Base-by-base conservation (phyloP, 2,797 vertebrate species). In the Spinibarbus caldwelli region DNA sequence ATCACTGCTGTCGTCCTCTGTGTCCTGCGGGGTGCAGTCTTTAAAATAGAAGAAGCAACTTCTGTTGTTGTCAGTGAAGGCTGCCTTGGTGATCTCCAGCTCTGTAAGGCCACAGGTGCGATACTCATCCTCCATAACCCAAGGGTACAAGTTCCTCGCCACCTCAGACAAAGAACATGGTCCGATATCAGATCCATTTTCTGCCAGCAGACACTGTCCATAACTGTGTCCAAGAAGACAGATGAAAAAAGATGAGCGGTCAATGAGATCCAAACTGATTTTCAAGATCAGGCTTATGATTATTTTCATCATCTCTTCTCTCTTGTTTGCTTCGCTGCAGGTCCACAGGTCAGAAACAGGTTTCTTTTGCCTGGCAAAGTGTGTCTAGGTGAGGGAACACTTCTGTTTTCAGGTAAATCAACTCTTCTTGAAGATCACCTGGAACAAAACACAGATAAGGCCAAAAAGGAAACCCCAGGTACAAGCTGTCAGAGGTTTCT, bases 21-120 rank as follows among this genome's bases (percentile, higher is more conserved):
- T 73, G n/a, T 26, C 72, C 0, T 2, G 82, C 21, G 85, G 84
- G 19, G 54, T 86, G 78, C 64, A 88, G 6, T 90, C 91, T 85
- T 91, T 91, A 71, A 93, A 92, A 87, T 93, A 92, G 86, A 93
- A 86, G 77, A 90, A 90, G 4, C 90, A 89, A 87, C 86, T 91
- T 4, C n/a, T 82, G 23, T 88, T 86, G 72, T 86, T 68, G 31
- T 83, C 89, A 15, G 87, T 82, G 86, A 94, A 91, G 19, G 67
- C 72, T 77, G 90, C 85, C 38, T 89, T 71, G 67, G 86, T 85
- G 73, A 92, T 82, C 89, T 94, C 91, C 36, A 90, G 90, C 90
- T 91, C 93, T 0, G 36, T 90, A 68, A 87, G 52, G 1, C 89
- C 85, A 19, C 23, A 91, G 68, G 45, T 80, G 83, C 85, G 67